Evolutionary conservation across 2,797 vertebrate genomes (phyloP).

Genomic region (Eleutherodactylus coqui): DNA sequence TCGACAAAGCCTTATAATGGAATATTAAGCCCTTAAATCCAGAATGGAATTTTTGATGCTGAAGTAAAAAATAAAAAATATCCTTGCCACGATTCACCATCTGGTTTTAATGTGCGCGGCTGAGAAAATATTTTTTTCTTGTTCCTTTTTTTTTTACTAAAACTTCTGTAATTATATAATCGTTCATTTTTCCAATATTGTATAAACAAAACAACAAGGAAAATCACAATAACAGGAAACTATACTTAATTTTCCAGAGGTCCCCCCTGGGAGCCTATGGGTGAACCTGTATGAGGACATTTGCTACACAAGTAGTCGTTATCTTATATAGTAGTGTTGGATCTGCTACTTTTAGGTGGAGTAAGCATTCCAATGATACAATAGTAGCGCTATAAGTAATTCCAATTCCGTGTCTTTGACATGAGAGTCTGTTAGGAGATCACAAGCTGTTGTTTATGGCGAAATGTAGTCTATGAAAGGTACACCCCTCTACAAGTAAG

Average conservation of each 20-base stretch:
- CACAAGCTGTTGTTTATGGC: background rate
- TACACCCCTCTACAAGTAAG: too few species aligned
- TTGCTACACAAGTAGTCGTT: background rate
- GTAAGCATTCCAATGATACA: background rate
- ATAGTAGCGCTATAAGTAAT: background rate
- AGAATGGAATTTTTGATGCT: background rate
- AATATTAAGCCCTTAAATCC: constrained; percentile 30
- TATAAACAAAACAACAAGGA: constrained; percentile 27
- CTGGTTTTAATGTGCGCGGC: constrained; percentile 36
- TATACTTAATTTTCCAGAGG: constrained; percentile 3
- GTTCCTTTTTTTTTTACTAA: background rate
- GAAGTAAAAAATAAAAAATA: constrained; percentile 17
- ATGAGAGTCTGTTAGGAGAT: background rate
- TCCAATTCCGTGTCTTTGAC: background rate
- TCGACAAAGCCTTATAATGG: constrained; percentile 24
- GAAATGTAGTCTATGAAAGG: background rate
- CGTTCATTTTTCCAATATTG: constrained; percentile 11
- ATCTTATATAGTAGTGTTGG: background rate
- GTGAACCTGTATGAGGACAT: background rate
- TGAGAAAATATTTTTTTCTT: constrained; percentile 27
- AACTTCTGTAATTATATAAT: constrained; percentile 13
- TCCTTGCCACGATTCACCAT: constrained; percentile 2
- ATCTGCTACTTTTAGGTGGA: background rate
- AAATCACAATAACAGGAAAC: constrained; percentile 40
- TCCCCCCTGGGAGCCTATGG: background rate